These are phyloP conservation scores for Phyllotreta cruciferae DNA, from an alignment of 2,888 invertebrate genomes.

Conservation along the genomic window DNA sequence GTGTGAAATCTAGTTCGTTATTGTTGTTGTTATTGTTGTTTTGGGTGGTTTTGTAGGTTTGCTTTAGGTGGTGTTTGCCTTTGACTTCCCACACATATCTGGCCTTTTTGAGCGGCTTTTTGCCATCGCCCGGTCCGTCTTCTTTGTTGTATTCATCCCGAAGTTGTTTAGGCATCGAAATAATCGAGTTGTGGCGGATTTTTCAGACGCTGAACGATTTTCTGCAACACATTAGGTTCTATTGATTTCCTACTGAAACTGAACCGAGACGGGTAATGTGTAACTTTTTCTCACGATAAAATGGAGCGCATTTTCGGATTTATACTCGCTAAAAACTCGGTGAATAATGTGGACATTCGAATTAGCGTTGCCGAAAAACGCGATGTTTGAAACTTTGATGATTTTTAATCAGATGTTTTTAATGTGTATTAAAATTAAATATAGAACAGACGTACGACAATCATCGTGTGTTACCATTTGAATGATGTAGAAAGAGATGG, in stretches of 20 bases:
- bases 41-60: conserved; percentile 49
- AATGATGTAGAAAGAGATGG: not conserved
- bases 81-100: conserved; percentile 73
- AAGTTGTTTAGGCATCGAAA: conserved; percentile 38
- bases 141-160: conserved; percentile 62
- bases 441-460: not conserved
- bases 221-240: conserved; percentile 12
- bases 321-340: not conserved
- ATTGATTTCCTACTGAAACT: conserved; percentile 20
- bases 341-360: not conserved
- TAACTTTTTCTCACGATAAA: not conserved
- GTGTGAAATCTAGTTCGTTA: conserved; percentile 2
- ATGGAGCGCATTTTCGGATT: not conserved
- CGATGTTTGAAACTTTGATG: conserved; percentile 1
- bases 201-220: not conserved
- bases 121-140: conserved; percentile 63
- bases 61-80: conserved; percentile 69
- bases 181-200: not conserved
- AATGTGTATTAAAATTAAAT: conserved; percentile 37
- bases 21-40: conserved; percentile 27
- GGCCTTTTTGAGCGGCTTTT: conserved; percentile 71
- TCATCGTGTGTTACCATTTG: not conserved
- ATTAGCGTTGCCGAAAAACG: not conserved
- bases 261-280: not conserved
- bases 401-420: conserved; percentile 46